Evolutionary conservation across 2,888 invertebrate species (phyloP).

Genomic region (Leucozona laternaria): DNA sequence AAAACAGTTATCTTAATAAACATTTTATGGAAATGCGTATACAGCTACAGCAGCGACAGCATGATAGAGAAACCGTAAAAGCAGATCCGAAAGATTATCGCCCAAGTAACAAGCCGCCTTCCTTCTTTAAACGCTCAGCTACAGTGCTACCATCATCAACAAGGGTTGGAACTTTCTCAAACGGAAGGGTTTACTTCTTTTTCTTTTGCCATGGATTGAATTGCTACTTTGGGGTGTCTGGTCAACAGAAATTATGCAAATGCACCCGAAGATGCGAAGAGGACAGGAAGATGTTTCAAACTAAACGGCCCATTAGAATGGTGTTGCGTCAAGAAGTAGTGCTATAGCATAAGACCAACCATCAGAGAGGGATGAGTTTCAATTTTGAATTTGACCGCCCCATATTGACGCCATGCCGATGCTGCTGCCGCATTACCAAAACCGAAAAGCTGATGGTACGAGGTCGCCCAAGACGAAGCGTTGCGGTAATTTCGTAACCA

Average conservation of each 20-base stretch:
- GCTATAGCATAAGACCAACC: not conserved
- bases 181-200: slow-evolving; percentile 35
- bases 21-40: slow-evolving; percentile 79
- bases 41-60: not conserved
- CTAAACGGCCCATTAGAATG: slow-evolving; percentile 51
- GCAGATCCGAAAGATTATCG: slow-evolving; percentile 74
- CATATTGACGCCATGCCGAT: slow-evolving; percentile 58
- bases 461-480: slow-evolving; percentile 30
- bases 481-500: slow-evolving; percentile 26
- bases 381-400: slow-evolving; percentile 57
- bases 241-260: slow-evolving; percentile 73
- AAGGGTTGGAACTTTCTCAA: slow-evolving; percentile 48
- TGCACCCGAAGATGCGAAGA: slow-evolving; percentile 15
- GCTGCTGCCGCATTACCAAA: slow-evolving; percentile 4
- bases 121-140: slow-evolving; percentile 22
- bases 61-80: slow-evolving; percentile 42
- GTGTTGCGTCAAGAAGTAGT: slow-evolving; percentile 9
- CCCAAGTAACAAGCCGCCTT: slow-evolving; percentile 68
- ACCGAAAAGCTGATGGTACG: slow-evolving; percentile 15
- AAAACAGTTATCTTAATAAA: slow-evolving; percentile 80
- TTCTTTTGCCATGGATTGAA: too few species aligned
- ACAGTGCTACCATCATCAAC: too few species aligned
- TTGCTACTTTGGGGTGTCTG: slow-evolving; percentile 52
- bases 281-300: slow-evolving; percentile 40
- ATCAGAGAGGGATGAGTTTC: slow-evolving; percentile 10